These are phyloP conservation scores for Aphrocallistes beatrix DNA, from an alignment of 37 sponge, comb jelly and placozoan species.

Conservation along the genomic window DNA sequence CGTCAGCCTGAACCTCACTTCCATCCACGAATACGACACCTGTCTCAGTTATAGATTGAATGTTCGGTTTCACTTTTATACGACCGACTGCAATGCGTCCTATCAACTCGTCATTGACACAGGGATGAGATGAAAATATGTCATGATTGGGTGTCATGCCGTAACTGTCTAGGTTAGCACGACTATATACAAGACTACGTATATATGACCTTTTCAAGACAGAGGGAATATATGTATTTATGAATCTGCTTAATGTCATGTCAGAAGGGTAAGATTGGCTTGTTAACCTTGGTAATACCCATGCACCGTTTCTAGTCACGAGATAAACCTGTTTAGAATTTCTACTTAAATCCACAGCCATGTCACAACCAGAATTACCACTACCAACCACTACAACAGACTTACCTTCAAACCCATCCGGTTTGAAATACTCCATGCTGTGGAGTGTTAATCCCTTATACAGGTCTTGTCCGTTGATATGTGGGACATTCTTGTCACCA, in stretches of 20 bases:
- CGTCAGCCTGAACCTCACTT: background rate
- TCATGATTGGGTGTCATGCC: background rate
- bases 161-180: background rate
- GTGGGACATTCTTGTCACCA: background rate
- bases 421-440: background rate
- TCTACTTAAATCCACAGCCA: constrained; percentile 10
- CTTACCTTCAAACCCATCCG: background rate
- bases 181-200: background rate
- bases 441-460: background rate
- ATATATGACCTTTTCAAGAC: background rate
- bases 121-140: background rate
- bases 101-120: constrained; percentile 1
- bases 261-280: background rate
- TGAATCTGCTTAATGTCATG: background rate
- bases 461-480: background rate
- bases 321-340: constrained; percentile 19
- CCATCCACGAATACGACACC: background rate
- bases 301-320: background rate
- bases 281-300: background rate
- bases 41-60: background rate
- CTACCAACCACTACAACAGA: background rate
- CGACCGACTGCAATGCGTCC: background rate
- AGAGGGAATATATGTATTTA: background rate
- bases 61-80: constrained; percentile 6
- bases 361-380: constrained; percentile 7